Evolutionary conservation across 2,888 invertebrate species (phyloP).

Genomic region (Catocala sponsa): DNA sequence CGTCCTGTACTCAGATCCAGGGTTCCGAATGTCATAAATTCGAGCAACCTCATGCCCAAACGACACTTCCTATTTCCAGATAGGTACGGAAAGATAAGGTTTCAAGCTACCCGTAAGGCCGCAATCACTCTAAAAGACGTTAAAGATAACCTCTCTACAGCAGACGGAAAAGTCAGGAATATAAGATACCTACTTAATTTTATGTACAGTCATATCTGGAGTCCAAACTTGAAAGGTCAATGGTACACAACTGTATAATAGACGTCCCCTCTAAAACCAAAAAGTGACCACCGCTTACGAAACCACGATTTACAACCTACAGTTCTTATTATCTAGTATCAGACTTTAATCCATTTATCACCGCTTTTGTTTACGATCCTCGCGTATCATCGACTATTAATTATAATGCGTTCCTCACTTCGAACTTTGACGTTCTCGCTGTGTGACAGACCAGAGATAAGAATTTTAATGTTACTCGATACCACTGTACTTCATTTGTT

Average conservation of each 20-base stretch:
- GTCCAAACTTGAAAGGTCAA: neutral
- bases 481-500: conserved; percentile 68
- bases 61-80: too few species aligned
- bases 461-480: conserved; percentile 86
- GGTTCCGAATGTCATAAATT: too few species aligned
- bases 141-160: too few species aligned
- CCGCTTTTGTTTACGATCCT: conserved; percentile 87
- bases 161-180: too few species aligned
- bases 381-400: conserved; percentile 88
- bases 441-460: conserved; percentile 87
- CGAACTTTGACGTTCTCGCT: conserved; percentile 87
- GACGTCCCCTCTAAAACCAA: conserved; percentile 52
- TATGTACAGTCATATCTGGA: neutral
- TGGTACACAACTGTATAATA: conserved; percentile 53
- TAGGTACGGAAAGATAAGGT: too few species aligned
- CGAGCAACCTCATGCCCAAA: too few species aligned
- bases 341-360: conserved; percentile 87
- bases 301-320: conserved; percentile 84
- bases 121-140: too few species aligned
- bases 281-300: conserved; percentile 80
- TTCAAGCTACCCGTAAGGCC: too few species aligned
- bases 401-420: conserved; percentile 86
- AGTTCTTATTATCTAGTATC: conserved; percentile 84
- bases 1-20: too few species aligned
- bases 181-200: neutral